phyloP scores from a whole-genome alignment of 2,888 invertebrate genomes.

The Marasmarcha lunaedactyla region DNA sequence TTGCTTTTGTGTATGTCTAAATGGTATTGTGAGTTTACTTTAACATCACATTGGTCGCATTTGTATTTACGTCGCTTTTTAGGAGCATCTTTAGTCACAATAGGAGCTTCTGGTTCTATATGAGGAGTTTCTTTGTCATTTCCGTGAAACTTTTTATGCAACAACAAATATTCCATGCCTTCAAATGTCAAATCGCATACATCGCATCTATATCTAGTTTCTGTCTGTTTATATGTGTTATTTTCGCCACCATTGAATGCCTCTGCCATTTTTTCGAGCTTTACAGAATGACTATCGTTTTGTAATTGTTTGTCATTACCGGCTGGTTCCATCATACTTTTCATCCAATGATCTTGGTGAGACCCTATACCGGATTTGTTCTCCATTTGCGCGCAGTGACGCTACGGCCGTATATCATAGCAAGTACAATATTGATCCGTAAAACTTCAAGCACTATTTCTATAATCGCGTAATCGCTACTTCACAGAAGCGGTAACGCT shows the following conservation, averaged over 20 bases:
- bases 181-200: constrained; percentile 58
- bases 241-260: constrained; percentile 41
- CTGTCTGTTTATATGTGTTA: constrained; percentile 20
- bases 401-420: constrained; percentile 37
- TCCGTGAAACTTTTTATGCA: constrained; percentile 61
- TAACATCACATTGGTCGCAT: constrained; percentile 60
- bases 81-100: constrained; percentile 34
- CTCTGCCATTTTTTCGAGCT: constrained; percentile 61
- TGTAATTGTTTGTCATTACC: constrained; percentile 39
- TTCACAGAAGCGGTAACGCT: constrained; percentile 27
- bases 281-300: constrained; percentile 45
- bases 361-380: constrained; percentile 49
- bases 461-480: constrained; percentile 28
- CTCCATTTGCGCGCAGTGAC: constrained; percentile 44
- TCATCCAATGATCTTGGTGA: constrained; percentile 58
- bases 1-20: constrained; percentile 59
- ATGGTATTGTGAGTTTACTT: constrained; percentile 61
- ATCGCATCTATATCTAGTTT: constrained; percentile 46
- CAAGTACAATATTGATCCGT: constrained; percentile 49
- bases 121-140: constrained; percentile 49
- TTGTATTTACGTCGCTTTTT: constrained; percentile 57
- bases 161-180: constrained; percentile 51
- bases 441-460: constrained; percentile 21
- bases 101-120: constrained; percentile 35
- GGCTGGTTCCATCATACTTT: constrained; percentile 62